Percentiles rank a stretch among this genome's conserved stretches.
Evolutionary conservation across 2,888 invertebrate species (phyloP).

Genomic region (Dendrolimus houi): DNA sequence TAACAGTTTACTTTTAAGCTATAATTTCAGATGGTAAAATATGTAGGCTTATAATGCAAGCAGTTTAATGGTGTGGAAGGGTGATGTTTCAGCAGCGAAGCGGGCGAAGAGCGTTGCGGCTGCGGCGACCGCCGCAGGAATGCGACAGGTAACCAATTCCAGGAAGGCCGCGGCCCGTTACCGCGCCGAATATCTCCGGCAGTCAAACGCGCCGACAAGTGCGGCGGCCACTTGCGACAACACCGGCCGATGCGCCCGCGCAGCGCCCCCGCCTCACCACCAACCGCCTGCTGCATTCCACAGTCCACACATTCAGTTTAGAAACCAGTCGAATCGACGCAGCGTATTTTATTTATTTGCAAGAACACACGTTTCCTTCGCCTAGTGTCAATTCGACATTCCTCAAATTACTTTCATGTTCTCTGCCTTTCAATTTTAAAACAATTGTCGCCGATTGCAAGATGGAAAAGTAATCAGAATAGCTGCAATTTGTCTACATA

Average conservation of each 20-base stretch:
- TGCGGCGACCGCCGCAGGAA: constrained; percentile 61
- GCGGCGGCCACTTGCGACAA: constrained; percentile 72
- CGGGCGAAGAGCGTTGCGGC: constrained; percentile 27
- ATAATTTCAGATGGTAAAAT: too few species aligned
- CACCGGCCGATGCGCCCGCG: constrained; percentile 57
- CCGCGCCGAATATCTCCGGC: constrained; percentile 74
- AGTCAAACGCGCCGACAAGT: constrained; percentile 75
- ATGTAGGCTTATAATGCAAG: neutral
- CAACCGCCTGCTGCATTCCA: constrained; percentile 56
- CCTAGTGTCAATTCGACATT: constrained; percentile 3
- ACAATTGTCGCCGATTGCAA: too few species aligned
- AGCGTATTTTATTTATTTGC: constrained; percentile 54
- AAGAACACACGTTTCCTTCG: constrained; percentile 12
- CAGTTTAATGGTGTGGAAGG: constrained; percentile 21
- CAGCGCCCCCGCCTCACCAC: constrained; percentile 24
- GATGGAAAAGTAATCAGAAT: too few species aligned
- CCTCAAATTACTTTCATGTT: neutral
- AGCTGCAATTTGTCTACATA: too few species aligned
- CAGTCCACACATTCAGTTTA: constrained; percentile 59
- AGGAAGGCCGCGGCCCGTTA: constrained; percentile 75
- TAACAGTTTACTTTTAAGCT: too few species aligned
- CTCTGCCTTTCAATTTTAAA: neutral
- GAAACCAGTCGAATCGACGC: constrained; percentile 65
- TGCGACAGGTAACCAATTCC: constrained; percentile 76
- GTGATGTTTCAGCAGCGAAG: constrained; percentile 25